Percentiles rank a stretch among this genome's conserved stretches.
Evolutionary conservation across 2,113 vertebrate genomes (phyloP).

Genomic region (Pongo pygmaeus): DNA sequence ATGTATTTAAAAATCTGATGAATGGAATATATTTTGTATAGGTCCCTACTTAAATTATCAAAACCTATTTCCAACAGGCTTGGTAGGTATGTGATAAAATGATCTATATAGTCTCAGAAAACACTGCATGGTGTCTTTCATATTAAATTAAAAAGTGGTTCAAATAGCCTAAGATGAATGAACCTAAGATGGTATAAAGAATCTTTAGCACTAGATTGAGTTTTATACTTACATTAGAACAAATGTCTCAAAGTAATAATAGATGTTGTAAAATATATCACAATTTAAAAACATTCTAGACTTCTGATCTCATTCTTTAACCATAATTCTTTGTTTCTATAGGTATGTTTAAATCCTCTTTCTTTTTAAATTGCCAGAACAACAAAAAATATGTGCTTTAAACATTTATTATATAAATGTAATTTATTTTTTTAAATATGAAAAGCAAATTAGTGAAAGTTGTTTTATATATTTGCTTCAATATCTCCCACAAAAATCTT

Average conservation of each 20-base stretch:
- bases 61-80: conserved; percentile 71
- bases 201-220: conserved; percentile 31
- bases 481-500: conserved; percentile 54
- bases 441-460: conserved; percentile 4
- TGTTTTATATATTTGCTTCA: conserved; percentile 41
- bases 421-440: conserved; percentile 26
- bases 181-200: not conserved
- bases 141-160: conserved; percentile 24
- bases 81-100: conserved; percentile 71
- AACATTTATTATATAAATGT: not conserved
- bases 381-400: not conserved
- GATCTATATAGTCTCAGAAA: conserved; percentile 48
- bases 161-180: not conserved
- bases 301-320: not conserved
- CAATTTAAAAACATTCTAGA: not conserved
- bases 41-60: conserved; percentile 71
- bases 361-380: not conserved
- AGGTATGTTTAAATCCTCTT: not conserved
- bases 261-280: not conserved
- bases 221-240: not conserved
- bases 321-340: not conserved
- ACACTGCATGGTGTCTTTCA: conserved; percentile 69
- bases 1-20: conserved; percentile 50
- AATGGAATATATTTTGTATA: conserved; percentile 76
- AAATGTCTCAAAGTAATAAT: not conserved